Base-by-base conservation (phyloP, 2,888 invertebrate species). In the Cerastis leucographa region DNA sequence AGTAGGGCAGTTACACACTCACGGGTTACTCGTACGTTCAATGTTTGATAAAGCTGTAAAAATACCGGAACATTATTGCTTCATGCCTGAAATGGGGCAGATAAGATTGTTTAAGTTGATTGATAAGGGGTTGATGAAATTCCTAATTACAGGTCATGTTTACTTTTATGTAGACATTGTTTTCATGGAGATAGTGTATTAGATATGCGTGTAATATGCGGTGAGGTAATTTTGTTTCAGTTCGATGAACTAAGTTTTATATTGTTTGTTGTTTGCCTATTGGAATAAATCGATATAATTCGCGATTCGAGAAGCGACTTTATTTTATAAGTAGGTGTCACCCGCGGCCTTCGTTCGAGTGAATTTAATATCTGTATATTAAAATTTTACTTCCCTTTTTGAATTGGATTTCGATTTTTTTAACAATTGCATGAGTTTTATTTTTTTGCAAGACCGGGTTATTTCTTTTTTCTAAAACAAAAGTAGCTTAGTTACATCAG, bases 11-110 rank as follows among this genome's bases (percentile, higher is more conserved):
- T 74, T 70, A 64, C 84, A 72, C 79, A 86, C 78, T 83, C 29
- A 59, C 71, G 66, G 22, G 40, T 49, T 51, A 68, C 49, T n/a
- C n/a, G n/a, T n/a, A n/a, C n/a, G 73, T 76, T 64, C 54, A 71
- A 86, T 85, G 89, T 87, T 84, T 86, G 91, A 91, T 92, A 91
- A 90, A 85, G 73, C 78, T 84, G 78, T 86, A 90, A 90, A 91
- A 89, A 89, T 89, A 89, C 89, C 85, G 84, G 87, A 87, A 87
- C 86, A 78, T 54, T 74, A 56, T 86, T 85, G 83, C 87, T 76
- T 69, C 84, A 88, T 66, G 84, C 67, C 66, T 46, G 71, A 89
- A 87, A 71, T 85, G 72, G 87, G 85, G 76, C 85, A 90, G 87
- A 90, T 88, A 82, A 90, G 83, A 88, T 88, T 83, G 81, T 82